Percentiles rank a stretch among this genome's conserved stretches.
These are phyloP conservation scores for Heterochromis multidens DNA, from an alignment of 2,113 vertebrate genomes.

Conservation along the genomic window DNA sequence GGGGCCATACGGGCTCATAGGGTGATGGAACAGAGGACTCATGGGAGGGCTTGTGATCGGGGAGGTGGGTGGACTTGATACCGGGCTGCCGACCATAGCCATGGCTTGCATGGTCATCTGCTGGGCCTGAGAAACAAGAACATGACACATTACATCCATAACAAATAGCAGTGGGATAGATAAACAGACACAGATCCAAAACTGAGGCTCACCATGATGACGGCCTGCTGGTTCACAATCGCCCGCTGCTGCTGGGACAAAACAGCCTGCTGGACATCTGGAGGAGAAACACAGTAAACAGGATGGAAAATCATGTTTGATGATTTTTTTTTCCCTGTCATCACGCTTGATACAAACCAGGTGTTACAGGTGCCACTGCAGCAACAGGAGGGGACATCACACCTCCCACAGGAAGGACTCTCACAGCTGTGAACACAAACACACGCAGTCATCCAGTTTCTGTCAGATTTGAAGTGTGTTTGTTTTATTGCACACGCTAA, in stretches of 20 bases:
- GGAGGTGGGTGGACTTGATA: constrained; percentile 62
- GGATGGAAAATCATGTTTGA: not conserved
- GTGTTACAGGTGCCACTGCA: constrained; percentile 60
- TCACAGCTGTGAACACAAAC: constrained; percentile 67
- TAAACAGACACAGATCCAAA: not conserved
- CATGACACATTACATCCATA: not conserved
- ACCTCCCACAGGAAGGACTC: constrained; percentile 71
- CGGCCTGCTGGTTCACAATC: constrained; percentile 78
- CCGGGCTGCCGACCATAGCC: constrained; percentile 68
- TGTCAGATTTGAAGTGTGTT: not conserved
- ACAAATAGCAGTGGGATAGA: not conserved
- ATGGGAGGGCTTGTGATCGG: constrained; percentile 58
- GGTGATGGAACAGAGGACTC: constrained; percentile 59
- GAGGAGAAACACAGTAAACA: constrained; percentile 24
- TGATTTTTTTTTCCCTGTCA: not conserved
- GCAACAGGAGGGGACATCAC: constrained; percentile 64
- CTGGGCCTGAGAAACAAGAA: constrained; percentile 73
- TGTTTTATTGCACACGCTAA: not conserved
- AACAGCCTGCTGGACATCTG: constrained; percentile 73
- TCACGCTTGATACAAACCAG: constrained; percentile 51
- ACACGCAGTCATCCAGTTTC: not conserved
- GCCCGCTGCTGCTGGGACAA: constrained; percentile 74
- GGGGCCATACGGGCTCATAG: constrained; percentile 52
- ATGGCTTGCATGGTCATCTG: constrained; percentile 86
- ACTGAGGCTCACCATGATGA: constrained; percentile 76